phyloP scores from a whole-genome alignment of 2,888 invertebrate species.

The Xanthia togata region DNA sequence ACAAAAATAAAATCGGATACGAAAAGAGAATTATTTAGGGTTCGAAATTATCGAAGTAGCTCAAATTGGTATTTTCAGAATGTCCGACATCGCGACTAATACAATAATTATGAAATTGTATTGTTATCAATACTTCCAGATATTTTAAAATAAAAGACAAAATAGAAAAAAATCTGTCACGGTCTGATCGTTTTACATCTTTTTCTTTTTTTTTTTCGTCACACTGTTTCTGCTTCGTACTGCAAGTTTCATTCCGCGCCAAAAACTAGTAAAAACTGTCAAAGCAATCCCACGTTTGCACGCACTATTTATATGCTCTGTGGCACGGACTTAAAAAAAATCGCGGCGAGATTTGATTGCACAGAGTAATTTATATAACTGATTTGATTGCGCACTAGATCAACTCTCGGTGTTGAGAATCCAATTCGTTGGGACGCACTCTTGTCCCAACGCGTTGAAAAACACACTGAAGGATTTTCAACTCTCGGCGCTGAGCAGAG shows the following conservation, averaged over 20 bases:
- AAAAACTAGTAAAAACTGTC: neutral
- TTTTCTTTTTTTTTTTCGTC: neutral
- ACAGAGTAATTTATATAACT: too few relatives aligned
- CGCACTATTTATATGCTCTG: too few relatives aligned
- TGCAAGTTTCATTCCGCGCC: neutral
- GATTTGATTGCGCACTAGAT: too few relatives aligned
- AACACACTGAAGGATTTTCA: too few relatives aligned
- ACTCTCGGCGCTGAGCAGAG: too few relatives aligned
- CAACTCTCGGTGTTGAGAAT: too few relatives aligned
- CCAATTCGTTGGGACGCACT: too few relatives aligned
- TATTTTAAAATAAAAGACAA: neutral
- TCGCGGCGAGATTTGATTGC: too few relatives aligned
- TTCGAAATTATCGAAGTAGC: neutral
- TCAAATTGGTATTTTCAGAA: conserved; percentile 2
- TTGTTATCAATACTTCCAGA: neutral
- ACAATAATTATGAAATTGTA: neutral
- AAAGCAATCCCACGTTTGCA: neutral
- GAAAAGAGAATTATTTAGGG: neutral
- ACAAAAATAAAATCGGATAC: too few relatives aligned
- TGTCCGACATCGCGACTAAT: neutral
- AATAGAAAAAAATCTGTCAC: neutral
- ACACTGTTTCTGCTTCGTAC: neutral
- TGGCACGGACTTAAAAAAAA: too few relatives aligned
- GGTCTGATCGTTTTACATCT: neutral
- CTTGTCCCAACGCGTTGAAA: too few relatives aligned